These are phyloP conservation scores for Zonotrichia albicollis DNA, from an alignment of 2,797 vertebrate species.

Conservation along the genomic window DNA sequence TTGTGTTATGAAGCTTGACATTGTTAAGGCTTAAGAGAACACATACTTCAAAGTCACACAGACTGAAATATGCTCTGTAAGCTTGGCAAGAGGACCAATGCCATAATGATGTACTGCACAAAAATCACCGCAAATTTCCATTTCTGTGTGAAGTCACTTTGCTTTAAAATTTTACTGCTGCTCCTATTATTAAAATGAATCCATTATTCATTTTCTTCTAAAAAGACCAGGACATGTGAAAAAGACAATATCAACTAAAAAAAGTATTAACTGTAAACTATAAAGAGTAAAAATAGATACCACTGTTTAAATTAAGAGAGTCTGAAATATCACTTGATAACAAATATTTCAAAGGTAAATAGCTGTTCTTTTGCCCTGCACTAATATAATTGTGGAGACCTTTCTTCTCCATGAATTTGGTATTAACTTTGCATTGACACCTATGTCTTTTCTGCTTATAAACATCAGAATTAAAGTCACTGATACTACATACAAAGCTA, in stretches of 20 bases:
- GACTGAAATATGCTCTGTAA: constrained; percentile 69
- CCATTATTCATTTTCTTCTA: neutral
- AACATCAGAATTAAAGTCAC: neutral
- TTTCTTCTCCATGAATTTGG: neutral
- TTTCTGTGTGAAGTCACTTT: neutral
- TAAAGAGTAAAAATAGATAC: neutral
- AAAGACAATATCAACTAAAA: neutral
- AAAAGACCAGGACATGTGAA: neutral
- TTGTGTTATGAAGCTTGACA: constrained; percentile 81
- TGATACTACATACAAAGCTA: neutral
- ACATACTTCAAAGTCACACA: constrained; percentile 73
- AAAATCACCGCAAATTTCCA: neutral
- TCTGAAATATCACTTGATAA: neutral
- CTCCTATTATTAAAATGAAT: neutral
- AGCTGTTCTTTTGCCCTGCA: neutral
- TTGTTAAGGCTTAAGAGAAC: constrained; percentile 78
- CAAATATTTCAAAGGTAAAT: neutral
- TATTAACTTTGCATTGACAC: neutral
- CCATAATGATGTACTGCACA: constrained; percentile 11
- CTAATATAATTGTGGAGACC: neutral
- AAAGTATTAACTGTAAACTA: neutral
- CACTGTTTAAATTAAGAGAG: neutral
- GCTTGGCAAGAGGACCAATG: constrained; percentile 22
- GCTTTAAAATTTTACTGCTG: neutral
- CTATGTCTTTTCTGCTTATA: neutral